phyloP scores from a whole-genome alignment of 1,140 invertebrate species.

The Ceratosolen solmsi region DNA sequence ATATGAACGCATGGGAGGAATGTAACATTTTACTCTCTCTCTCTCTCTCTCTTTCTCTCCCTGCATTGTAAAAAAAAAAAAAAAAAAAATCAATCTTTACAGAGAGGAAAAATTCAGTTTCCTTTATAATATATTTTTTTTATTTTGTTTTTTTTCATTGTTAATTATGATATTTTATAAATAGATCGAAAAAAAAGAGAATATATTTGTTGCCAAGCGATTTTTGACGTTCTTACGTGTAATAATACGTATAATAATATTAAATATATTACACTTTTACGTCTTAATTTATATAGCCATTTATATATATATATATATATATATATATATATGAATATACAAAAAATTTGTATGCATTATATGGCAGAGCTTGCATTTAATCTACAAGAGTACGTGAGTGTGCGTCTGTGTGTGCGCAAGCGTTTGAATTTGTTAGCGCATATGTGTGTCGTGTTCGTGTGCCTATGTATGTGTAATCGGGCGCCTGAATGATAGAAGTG shows the following conservation, averaged over 20 bases:
- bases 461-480: no score
- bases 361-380: constrained; percentile 47
- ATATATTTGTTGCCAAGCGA: constrained; percentile 39
- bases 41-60: no score
- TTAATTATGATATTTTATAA: constrained; percentile 3
- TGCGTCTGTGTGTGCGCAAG: not conserved
- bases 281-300: constrained; percentile 42
- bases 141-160: constrained; percentile 37
- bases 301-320: constrained; percentile 17
- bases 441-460: no score
- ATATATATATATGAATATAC: not conserved
- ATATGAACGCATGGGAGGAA: not conserved
- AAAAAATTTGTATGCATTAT: constrained; percentile 13
- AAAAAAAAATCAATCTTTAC: not conserved
- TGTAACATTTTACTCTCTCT: no score
- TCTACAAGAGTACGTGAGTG: constrained; percentile 7
- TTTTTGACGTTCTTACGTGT: constrained; percentile 23
- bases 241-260: constrained; percentile 30
- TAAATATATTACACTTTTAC: constrained; percentile 14
- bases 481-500: not conserved
- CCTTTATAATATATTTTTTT: not conserved
- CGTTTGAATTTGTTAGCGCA: no score
- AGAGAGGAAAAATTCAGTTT: not conserved
- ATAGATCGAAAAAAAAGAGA: not conserved
- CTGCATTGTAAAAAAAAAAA: not conserved